These are phyloP conservation scores for Oenanthe oenanthe DNA, from an alignment of 2,113 vertebrate genomes.

Conservation along the genomic window DNA sequence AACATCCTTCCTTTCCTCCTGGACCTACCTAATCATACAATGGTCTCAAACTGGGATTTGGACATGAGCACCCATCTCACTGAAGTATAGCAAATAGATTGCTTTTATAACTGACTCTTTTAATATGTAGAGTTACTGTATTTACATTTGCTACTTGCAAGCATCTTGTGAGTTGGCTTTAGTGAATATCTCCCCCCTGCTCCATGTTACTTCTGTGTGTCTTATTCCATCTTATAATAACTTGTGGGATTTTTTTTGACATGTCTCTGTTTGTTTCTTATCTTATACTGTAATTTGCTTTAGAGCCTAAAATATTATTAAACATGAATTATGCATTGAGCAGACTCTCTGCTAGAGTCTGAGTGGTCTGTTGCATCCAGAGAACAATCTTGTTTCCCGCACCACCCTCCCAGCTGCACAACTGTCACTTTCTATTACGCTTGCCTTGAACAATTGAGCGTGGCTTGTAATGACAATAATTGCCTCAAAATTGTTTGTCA, in stretches of 20 bases:
- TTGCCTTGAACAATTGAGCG: constrained; percentile 58
- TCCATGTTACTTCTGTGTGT: background rate
- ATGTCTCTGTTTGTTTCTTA: constrained; percentile 17
- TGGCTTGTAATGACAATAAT: constrained; percentile 71
- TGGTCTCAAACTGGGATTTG: background rate
- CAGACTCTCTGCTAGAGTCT: constrained; percentile 10
- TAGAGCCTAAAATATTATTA: constrained; percentile 51
- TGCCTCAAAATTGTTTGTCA: constrained; percentile 70
- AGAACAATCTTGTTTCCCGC: constrained; percentile 11
- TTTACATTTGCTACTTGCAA: background rate
- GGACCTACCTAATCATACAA: background rate
- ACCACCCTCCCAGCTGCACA: constrained; percentile 60
- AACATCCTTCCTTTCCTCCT: background rate
- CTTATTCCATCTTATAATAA: background rate
- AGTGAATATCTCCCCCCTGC: background rate
- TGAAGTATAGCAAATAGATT: background rate
- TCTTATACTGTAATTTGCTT: constrained; percentile 32
- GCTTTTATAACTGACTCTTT: background rate
- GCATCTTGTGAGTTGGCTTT: background rate
- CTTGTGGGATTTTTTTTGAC: background rate
- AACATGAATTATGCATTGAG: constrained; percentile 60
- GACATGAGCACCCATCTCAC: background rate
- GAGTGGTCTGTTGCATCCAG: constrained; percentile 19
- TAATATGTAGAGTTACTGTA: background rate
- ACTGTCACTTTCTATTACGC: constrained; percentile 67